Evolutionary conservation across 2,797 vertebrate species (phyloP), one percentile per base, ranked within the genome.

Genomic region (Leptatherina wallacei): DNA sequence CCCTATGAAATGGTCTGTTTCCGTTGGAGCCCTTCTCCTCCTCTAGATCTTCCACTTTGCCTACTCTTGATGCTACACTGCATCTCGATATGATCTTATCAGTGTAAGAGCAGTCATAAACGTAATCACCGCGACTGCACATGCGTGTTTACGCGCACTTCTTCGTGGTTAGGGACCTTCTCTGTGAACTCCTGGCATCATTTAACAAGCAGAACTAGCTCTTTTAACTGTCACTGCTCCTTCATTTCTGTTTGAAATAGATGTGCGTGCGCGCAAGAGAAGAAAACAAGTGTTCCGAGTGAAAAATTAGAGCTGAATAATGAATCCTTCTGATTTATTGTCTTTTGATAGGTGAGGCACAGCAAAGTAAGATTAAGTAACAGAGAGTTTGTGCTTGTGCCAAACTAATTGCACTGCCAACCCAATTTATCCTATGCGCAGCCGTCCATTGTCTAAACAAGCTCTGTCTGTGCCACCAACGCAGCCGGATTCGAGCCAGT

Each of bases 381-480:
- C 27, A 32, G n/a, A 51, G 20, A 61, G 44, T 20, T 33, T 63
- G 38, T 51, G 36, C 30, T 44, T 55, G 62, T 12, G 9, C 22
- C 58, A 44, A 64, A 68, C 35, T 73, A 59, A 69, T 63, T 64
- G 38, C 47, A 62, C 65, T 78, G 60, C 47, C 60, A 61, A 59
- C 12, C 42, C 66, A 54, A 71, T 69, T 70, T 71, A 78, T 66
- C 57, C 61, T 73, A 24, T 69, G 57, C 75, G 73, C 81, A 76
- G 54, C 7, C 52, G 75, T 62, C 54, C 47, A 54, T 47, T 35
- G 35, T 60, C 75, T 54, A 55, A 33, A 35, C 73, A 11, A 27
- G 40, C 47, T 69, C n/a, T 20, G 56, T 32, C 60, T 24, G 61
- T 72, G 74, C 69, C 60, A 64, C 61, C 63, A 55, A 44, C 22